These are phyloP conservation scores for Hippasteria phrygiana DNA, from an alignment of 53 echinoderm and acorn worm species.

Conservation along the genomic window DNA sequence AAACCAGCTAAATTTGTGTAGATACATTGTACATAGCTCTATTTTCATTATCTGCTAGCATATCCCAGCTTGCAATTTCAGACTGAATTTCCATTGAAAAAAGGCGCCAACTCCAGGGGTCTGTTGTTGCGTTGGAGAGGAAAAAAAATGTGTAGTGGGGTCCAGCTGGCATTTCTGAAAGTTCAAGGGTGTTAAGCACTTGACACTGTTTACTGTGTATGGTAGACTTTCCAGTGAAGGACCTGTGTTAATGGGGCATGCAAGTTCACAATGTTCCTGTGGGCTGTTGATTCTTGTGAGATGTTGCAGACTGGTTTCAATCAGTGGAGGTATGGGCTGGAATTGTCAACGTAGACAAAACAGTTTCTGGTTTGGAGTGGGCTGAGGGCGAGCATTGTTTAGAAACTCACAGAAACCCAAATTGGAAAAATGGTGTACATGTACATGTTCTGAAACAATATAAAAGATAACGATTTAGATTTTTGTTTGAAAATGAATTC, in stretches of 20 bases:
- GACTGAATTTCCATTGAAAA: not conserved
- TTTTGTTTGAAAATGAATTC: too few relatives aligned
- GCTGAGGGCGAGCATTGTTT: too few relatives aligned
- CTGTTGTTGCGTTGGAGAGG: not conserved
- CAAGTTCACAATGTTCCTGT: not conserved
- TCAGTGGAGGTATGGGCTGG: not conserved
- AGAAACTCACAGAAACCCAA: too few relatives aligned
- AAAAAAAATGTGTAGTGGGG: not conserved
- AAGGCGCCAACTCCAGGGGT: not conserved
- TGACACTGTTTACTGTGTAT: conserved; percentile 46
- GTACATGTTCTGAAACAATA: too few relatives aligned
- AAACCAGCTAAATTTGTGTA: too few relatives aligned
- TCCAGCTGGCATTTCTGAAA: not conserved
- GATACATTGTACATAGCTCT: too few relatives aligned
- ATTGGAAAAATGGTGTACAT: not conserved
- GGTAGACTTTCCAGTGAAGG: not conserved
- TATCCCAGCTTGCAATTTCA: too few relatives aligned
- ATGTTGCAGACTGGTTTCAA: not conserved
- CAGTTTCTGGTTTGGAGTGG: too few relatives aligned
- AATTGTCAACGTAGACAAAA: not conserved
- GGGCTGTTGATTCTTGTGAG: not conserved
- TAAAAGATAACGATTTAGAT: too few relatives aligned
- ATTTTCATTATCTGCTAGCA: too few relatives aligned
- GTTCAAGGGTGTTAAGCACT: not conserved
- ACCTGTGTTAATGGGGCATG: conserved; percentile 34